Evolutionary conservation across 1,140 invertebrate genomes (phyloP).

Genomic region (Cydia pomonella): DNA sequence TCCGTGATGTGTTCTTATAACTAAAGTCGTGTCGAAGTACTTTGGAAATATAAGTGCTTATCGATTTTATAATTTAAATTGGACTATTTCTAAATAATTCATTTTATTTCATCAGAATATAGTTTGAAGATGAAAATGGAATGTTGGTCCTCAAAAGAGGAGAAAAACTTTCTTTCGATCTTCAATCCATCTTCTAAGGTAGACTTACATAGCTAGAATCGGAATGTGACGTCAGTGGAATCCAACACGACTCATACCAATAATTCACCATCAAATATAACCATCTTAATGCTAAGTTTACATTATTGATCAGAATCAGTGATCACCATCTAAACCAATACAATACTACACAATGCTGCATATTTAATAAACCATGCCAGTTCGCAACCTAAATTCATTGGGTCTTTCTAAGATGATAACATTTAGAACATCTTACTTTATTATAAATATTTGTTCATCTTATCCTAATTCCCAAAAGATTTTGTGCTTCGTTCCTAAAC

Average conservation of each 20-base stretch:
- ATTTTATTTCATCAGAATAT: conserved; percentile 17
- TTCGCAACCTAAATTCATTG: neutral
- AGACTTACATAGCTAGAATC: neutral
- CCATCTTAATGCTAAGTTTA: neutral
- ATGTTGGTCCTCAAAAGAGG: conserved; percentile 21
- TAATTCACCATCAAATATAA: neutral
- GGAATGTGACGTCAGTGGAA: conserved; percentile 17
- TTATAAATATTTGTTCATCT: neutral
- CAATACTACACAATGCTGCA: neutral
- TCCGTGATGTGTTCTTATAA: conserved; percentile 31
- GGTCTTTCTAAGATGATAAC: conserved; percentile 1
- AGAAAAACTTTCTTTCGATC: neutral
- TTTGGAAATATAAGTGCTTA: conserved; percentile 33
- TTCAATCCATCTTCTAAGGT: conserved; percentile 16
- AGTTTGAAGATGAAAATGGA: conserved; percentile 17
- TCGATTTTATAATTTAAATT: conserved; percentile 31
- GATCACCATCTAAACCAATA: neutral
- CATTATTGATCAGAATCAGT: conserved; percentile 4
- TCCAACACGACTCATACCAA: conserved; percentile 11
- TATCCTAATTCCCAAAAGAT: neutral
- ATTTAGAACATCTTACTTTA: neutral
- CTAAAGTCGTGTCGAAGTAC: conserved; percentile 32
- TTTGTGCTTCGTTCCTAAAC: neutral
- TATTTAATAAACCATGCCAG: neutral
- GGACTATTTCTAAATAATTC: conserved; percentile 33